Evolutionary conservation across 2,888 invertebrate species (phyloP), one percentile per base, ranked within the genome.

Genomic region (Amorpha juglandis): DNA sequence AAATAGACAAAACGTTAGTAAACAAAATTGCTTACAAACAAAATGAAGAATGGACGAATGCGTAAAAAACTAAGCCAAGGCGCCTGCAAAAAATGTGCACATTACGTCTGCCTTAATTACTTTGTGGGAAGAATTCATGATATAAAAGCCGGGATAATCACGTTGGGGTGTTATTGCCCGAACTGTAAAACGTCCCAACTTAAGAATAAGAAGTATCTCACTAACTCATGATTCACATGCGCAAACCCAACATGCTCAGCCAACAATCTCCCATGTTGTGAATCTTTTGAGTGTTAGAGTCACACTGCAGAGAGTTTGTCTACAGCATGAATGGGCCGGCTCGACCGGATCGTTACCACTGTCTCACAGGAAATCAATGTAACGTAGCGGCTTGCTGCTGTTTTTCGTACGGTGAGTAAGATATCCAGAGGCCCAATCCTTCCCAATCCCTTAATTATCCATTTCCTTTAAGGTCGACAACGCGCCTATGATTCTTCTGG

Each of bases 61-160:
- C 19, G 38, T 1, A n/a, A n/a, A n/a, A n/a, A n/a, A n/a, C n/a
- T n/a, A n/a, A 38, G 55, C 38, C 55, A 16, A 3, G 55, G 55
- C 16, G 16, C 11, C 8, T 58, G 55, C 16, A 58, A 11, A 6
- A 58, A 58, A 58, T 58, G 55, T 38, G 35, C 16, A 1, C 55
- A 58, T 12, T 58, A 58, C 38, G 16, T 16, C 9, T 58, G 55
- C 11, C 35, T 58, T 2, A 38, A 58, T 7, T 58, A 38, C 55
- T 38, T 38, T 1, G 38, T 38, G 11, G 55, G 55, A 1, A 38
- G 16, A 58, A 38, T 58, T 11, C 38, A 58, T 8, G 55, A 58
- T 16, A 38, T 58, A 12, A 38, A 58, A 58, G 8, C 55, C 19
- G 55, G 55, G 38, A 19, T 58, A 8, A 42, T 58, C 19, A 58